These are phyloP conservation scores for Lepidurus couesii DNA, from an alignment of 1,140 invertebrate species.

Conservation along the genomic window DNA sequence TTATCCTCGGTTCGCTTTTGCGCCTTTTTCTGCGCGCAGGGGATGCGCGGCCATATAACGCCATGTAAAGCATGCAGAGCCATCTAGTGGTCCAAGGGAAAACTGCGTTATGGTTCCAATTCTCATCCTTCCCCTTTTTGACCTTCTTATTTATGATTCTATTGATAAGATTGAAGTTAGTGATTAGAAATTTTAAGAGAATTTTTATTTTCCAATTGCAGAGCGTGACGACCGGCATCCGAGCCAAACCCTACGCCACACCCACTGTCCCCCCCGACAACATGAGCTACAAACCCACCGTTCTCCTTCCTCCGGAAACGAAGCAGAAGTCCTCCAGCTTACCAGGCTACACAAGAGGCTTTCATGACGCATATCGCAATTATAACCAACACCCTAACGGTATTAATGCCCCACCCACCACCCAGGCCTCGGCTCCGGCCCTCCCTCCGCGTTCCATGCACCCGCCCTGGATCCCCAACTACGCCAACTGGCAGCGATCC, in stretches of 20 bases:
- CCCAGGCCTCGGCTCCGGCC: not conserved
- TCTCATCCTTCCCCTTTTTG: too few relatives aligned
- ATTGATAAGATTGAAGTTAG: not conserved
- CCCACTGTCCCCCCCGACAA: not conserved
- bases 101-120: too few relatives aligned
- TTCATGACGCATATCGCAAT: conserved; percentile 27
- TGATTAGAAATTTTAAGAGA: not conserved
- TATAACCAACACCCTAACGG: not conserved
- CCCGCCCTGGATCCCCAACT: conserved; percentile 13
- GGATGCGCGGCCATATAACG: too few relatives aligned
- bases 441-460: not conserved
- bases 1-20: too few relatives aligned
- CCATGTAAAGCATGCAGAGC: too few relatives aligned
- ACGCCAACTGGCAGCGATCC: not conserved
- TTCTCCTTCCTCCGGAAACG: conserved; percentile 3
- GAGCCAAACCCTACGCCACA: conserved; percentile 6
- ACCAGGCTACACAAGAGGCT: conserved; percentile 31
- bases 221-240: conserved; percentile 11
- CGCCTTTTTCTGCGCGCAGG: too few relatives aligned
- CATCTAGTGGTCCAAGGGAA: too few relatives aligned
- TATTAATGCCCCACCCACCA: not conserved
- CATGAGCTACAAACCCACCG: not conserved
- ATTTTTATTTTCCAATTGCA: not conserved
- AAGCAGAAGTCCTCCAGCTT: conserved; percentile 31
- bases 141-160: too few relatives aligned